Evolutionary conservation across 2,888 invertebrate species (phyloP).

Genomic region (Drosophila hamatofila): DNA sequence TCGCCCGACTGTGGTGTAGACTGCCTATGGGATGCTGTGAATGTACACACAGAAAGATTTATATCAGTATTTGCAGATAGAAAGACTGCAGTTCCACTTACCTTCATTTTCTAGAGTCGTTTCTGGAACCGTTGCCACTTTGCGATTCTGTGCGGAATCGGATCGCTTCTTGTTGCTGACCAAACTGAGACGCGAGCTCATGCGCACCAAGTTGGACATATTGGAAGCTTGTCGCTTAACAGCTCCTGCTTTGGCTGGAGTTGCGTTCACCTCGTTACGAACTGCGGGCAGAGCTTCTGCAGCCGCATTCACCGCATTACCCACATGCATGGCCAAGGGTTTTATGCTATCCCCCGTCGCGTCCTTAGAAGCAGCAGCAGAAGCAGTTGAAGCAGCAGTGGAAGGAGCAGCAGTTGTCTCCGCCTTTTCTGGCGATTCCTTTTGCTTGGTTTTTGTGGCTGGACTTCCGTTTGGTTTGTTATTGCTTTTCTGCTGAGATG

Average conservation of each 20-base stretch:
- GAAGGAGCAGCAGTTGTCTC: conserved; percentile 11
- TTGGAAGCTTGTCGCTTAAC: conserved; percentile 78
- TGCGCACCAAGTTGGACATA: conserved; percentile 76
- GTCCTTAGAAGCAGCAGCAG: conserved; percentile 19
- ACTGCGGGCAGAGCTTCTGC: conserved; percentile 71
- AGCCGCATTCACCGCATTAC: conserved; percentile 69
- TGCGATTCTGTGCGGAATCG: conserved; percentile 82
- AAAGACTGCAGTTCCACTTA: conserved; percentile 15
- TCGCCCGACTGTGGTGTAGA: conserved; percentile 65
- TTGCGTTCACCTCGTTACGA: conserved; percentile 51
- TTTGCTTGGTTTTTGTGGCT: conserved; percentile 20
- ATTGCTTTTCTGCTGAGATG: conserved; percentile 38
- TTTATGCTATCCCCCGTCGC: conserved; percentile 35
- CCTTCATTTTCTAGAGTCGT: conserved; percentile 50
- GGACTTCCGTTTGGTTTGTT: conserved; percentile 34
- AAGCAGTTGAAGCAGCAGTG: not conserved
- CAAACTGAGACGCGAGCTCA: conserved; percentile 82
- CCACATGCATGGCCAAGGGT: conserved; percentile 65
- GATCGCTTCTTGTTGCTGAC: conserved; percentile 80
- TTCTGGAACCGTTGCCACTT: conserved; percentile 66
- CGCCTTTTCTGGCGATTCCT: conserved; percentile 40
- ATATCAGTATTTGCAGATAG: not conserved
- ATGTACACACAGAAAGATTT: not conserved
- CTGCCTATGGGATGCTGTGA: conserved; percentile 68
- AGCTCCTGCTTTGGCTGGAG: conserved; percentile 36